phyloP scores from a whole-genome alignment of 2,113 vertebrate genomes.

The Pardalotus punctatus region DNA sequence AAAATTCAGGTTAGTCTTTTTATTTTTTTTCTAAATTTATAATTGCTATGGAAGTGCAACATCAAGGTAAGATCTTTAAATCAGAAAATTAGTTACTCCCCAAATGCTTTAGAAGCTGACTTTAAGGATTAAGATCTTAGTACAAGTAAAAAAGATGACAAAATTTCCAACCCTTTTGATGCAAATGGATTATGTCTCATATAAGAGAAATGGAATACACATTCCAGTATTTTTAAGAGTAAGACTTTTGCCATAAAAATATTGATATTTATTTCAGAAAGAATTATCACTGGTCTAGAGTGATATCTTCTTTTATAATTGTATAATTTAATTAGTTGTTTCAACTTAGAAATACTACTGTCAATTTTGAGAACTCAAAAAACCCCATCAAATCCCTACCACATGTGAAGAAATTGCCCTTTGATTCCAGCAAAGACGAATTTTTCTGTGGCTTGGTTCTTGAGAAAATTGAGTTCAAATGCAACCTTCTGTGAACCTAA shows the following conservation, averaged over 20 bases:
- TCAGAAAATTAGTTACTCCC: not conserved
- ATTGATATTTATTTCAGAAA: not conserved
- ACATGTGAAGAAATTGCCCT: not conserved
- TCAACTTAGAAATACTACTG: not conserved
- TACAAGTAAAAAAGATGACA: not conserved
- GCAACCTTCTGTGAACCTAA: not conserved
- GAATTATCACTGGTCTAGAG: not conserved
- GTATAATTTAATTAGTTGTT: not conserved
- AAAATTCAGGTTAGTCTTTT: not conserved
- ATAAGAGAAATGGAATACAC: not conserved
- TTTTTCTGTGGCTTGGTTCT: not conserved
- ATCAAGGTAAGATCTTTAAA: not conserved
- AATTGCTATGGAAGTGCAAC: not conserved
- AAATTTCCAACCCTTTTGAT: not conserved
- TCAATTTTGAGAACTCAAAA: not conserved
- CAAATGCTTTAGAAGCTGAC: not conserved
- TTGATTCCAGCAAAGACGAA: fast-evolving
- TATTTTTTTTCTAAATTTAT: not conserved
- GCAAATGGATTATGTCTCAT: not conserved
- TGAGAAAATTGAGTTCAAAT: not conserved
- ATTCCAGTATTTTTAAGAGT: not conserved
- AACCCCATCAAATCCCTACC: not conserved
- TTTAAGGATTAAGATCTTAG: not conserved
- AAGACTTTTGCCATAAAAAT: not conserved
- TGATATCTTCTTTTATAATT: not conserved